A percentile compares a stretch with the other conserved stretches of the same genome.
phyloP scores from a whole-genome alignment of 2,888 invertebrate species.

The Pseudolycoriella hygida region DNA sequence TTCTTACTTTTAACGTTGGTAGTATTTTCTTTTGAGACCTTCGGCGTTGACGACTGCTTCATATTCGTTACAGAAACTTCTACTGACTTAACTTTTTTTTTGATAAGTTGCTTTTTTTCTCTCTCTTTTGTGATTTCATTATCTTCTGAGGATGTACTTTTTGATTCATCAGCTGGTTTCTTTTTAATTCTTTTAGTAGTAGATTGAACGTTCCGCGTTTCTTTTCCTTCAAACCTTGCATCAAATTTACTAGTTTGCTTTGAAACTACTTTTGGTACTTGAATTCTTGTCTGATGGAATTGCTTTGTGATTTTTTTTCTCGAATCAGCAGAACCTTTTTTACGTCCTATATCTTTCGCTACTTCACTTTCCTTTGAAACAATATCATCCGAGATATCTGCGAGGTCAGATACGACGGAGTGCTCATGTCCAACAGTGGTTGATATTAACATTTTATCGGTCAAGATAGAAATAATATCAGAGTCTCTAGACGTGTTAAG shows the following conservation, averaged over 20 bases:
- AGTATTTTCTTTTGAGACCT: background rate
- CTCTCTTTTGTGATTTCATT: background rate
- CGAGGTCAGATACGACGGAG: conserved; percentile 8
- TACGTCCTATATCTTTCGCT: background rate
- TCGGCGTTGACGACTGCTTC: background rate
- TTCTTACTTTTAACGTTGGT: background rate
- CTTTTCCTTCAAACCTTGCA: background rate
- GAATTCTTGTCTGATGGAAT: background rate
- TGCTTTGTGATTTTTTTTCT: background rate
- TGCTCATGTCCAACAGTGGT: conserved; percentile 1
- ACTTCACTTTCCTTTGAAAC: background rate
- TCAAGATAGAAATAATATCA: conserved; percentile 8
- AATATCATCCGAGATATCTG: conserved; percentile 9
- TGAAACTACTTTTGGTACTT: background rate
- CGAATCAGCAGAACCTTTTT: background rate
- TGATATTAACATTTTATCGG: conserved; percentile 6
- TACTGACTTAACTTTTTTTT: background rate
- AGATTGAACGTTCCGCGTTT: background rate
- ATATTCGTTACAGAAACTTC: background rate
- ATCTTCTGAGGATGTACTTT: conserved; percentile 6
- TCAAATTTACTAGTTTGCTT: background rate
- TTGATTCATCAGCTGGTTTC: background rate
- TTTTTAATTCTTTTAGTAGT: background rate
- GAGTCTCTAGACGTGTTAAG: background rate
- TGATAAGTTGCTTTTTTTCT: conserved; percentile 2